Evolutionary conservation across 2,113 vertebrate species (phyloP).

Genomic region (Stigmatopora nigra): DNA sequence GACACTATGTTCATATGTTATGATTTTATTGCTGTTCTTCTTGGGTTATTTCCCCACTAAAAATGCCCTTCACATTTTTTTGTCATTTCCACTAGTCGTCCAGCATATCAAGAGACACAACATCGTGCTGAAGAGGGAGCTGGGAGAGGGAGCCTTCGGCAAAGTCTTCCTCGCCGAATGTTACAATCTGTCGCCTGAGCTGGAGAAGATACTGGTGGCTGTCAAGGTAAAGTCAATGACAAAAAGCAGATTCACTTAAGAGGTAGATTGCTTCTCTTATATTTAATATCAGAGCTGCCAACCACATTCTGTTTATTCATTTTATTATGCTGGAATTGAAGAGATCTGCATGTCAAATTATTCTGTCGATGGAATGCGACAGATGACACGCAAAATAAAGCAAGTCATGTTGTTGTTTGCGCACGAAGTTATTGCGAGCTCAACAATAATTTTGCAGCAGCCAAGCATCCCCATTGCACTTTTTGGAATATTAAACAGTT

Average conservation of each 20-base stretch:
- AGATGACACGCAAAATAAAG: slow-evolving; percentile 19
- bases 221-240: slow-evolving; percentile 80
- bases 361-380: neutral
- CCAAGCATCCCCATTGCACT: neutral
- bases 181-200: slow-evolving; percentile 89
- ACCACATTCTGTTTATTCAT: neutral
- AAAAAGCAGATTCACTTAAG: neutral
- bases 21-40: too few species aligned
- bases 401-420: slow-evolving; percentile 6
- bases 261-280: neutral
- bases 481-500: neutral
- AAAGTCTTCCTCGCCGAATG: slow-evolving; percentile 98
- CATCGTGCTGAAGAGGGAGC: slow-evolving; percentile 94
- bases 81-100: slow-evolving; percentile 75
- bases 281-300: neutral
- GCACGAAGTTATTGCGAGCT: slow-evolving; percentile 22
- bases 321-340: neutral
- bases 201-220: slow-evolving; percentile 95
- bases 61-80: slow-evolving; percentile 20
- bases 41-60: too few species aligned
- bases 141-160: slow-evolving; percentile 96
- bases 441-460: neutral
- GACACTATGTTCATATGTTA: too few species aligned
- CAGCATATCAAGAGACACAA: slow-evolving; percentile 98
- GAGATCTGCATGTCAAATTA: neutral